Evolutionary conservation across 2,888 invertebrate genomes (phyloP).

Genomic region (Cataglyphis livida): DNA sequence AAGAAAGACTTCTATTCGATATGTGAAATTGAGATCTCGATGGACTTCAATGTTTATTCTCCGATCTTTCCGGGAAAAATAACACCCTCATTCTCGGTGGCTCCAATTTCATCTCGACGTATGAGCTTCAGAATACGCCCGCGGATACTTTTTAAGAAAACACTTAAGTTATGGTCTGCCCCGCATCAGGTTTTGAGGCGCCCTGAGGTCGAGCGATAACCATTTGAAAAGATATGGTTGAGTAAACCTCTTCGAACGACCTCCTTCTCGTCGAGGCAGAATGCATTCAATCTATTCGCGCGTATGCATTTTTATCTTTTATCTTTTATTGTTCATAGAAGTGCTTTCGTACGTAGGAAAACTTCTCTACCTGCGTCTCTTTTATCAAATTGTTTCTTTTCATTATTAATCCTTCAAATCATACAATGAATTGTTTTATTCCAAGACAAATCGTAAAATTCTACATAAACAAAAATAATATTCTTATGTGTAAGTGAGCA

Average conservation of each 20-base stretch:
- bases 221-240: conserved; percentile 56
- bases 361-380: not conserved
- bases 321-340: conserved; percentile 13
- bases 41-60: conserved; percentile 67
- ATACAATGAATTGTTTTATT: not conserved
- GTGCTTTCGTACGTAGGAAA: not conserved
- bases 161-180: conserved; percentile 58
- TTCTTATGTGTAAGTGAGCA: not conserved
- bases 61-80: conserved; percentile 65
- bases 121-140: conserved; percentile 39
- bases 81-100: conserved; percentile 69
- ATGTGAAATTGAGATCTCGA: conserved; percentile 29
- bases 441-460: not conserved
- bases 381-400: not conserved
- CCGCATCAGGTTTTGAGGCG: conserved; percentile 56
- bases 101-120: conserved; percentile 67
- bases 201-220: conserved; percentile 50
- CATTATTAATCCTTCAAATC: not conserved
- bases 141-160: conserved; percentile 70
- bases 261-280: conserved; percentile 5
- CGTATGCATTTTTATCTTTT: conserved; percentile 1
- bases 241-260: conserved; percentile 50
- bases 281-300: conserved; percentile 24
- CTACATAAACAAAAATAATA: not conserved
- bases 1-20: conserved; percentile 7